These are phyloP conservation scores for Phenganax marumi DNA, from an alignment of 92 coral and sea anemone genomes.

Conservation along the genomic window DNA sequence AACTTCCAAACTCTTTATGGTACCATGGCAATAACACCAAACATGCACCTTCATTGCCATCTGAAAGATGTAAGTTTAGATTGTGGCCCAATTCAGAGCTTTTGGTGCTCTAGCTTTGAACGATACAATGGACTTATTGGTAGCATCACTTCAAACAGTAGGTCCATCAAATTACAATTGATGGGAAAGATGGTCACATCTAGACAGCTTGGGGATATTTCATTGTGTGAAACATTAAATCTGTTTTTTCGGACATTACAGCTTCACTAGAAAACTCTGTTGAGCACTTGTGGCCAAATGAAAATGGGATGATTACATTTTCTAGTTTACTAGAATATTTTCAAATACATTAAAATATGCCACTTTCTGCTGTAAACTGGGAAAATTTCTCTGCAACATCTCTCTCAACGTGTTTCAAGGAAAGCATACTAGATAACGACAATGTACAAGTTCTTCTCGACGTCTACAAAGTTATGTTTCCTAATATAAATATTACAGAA, in stretches of 20 bases:
- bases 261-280: background rate
- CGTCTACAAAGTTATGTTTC: slow-evolving; percentile 1
- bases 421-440: background rate
- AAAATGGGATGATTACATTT: background rate
- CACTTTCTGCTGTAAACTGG: slow-evolving; percentile 3
- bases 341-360: slow-evolving; percentile 12
- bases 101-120: slow-evolving; percentile 48
- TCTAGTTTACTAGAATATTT: slow-evolving; percentile 13
- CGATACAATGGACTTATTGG: slow-evolving; percentile 3
- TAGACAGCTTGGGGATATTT: slow-evolving; percentile 7
- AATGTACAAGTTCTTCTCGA: background rate
- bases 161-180: slow-evolving; percentile 35
- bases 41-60: slow-evolving; percentile 36
- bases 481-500: background rate
- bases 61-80: slow-evolving; percentile 50
- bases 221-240: background rate
- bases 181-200: slow-evolving; percentile 14
- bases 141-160: slow-evolving; percentile 19
- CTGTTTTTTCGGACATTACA: background rate
- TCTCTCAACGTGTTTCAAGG: slow-evolving; percentile 6
- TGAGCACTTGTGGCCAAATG: background rate
- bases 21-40: background rate
- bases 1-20: background rate
- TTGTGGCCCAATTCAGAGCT: slow-evolving; percentile 59
- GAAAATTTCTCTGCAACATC: background rate